Conservation (phyloP, 2,888 invertebrate species). For the Macrosoma leucophasiata region DNA sequence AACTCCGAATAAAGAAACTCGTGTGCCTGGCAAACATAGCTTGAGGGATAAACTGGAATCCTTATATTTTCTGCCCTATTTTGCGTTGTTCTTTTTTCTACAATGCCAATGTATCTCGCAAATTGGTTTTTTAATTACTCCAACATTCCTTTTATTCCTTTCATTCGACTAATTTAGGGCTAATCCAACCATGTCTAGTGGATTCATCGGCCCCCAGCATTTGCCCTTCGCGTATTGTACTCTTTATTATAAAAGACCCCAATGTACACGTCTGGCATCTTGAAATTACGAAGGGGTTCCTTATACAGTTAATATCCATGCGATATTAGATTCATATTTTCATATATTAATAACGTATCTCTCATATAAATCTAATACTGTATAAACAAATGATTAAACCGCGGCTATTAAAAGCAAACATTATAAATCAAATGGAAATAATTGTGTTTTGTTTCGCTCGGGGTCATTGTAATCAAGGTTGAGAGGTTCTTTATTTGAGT, state of each 20-base stretch:
- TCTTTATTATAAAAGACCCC: slow-evolving; percentile 31
- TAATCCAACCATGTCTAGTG: slow-evolving; percentile 31
- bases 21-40: no score
- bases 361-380: slow-evolving; percentile 6
- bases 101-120: slow-evolving; percentile 32
- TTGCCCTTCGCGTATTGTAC: slow-evolving; percentile 31
- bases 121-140: slow-evolving; percentile 62
- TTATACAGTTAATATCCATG: slow-evolving; percentile 1
- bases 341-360: no score
- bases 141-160: slow-evolving; percentile 41
- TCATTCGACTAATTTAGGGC: slow-evolving; percentile 40
- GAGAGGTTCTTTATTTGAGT: slow-evolving; percentile 46
- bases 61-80: slow-evolving; percentile 24
- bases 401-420: slow-evolving; percentile 32
- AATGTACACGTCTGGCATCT: slow-evolving; percentile 12
- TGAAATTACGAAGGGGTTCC: slow-evolving; percentile 12
- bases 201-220: slow-evolving; percentile 28
- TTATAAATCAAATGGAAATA: slow-evolving; percentile 48
- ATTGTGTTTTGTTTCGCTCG: slow-evolving; percentile 61
- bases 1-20: no score
- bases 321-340: slow-evolving; percentile 6
- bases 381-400: slow-evolving; percentile 21
- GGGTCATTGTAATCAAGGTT: slow-evolving; percentile 64
- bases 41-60: slow-evolving; percentile 13
- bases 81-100: slow-evolving; percentile 30